phyloP scores from a whole-genome alignment of 2,797 vertebrate genomes.

The Sebastes elongatus region DNA sequence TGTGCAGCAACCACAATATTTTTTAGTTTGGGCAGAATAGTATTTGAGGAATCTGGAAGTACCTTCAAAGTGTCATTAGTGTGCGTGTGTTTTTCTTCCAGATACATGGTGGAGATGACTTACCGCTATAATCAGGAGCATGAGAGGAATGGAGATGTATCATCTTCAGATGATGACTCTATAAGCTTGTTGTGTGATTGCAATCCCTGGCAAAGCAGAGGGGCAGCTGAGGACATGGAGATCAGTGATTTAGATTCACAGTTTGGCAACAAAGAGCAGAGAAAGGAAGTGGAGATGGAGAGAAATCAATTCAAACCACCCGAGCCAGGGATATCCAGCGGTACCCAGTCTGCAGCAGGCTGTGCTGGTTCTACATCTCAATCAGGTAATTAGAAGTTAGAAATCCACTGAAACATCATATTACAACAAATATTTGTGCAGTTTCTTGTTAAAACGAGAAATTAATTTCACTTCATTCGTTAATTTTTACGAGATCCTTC shows the following conservation, averaged over 20 bases:
- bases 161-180: constrained; percentile 31
- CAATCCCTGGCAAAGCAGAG: background rate
- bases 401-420: background rate
- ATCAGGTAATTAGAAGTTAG: constrained; percentile 31
- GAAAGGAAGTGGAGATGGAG: background rate
- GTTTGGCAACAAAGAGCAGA: background rate
- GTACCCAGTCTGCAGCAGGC: background rate
- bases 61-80: background rate
- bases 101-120: background rate
- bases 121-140: background rate
- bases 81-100: background rate
- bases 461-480: background rate
- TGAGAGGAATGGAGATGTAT: background rate
- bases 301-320: background rate
- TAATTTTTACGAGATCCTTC: background rate
- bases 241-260: background rate
- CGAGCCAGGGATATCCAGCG: background rate
- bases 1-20: background rate
- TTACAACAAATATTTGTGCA: background rate
- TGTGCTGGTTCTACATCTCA: background rate
- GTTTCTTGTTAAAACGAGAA: background rate
- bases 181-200: constrained; percentile 41
- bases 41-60: background rate
- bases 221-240: background rate
- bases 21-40: background rate